Base-by-base conservation (phyloP, 2,113 vertebrate species). In the Ochotona curzoniae region DNA sequence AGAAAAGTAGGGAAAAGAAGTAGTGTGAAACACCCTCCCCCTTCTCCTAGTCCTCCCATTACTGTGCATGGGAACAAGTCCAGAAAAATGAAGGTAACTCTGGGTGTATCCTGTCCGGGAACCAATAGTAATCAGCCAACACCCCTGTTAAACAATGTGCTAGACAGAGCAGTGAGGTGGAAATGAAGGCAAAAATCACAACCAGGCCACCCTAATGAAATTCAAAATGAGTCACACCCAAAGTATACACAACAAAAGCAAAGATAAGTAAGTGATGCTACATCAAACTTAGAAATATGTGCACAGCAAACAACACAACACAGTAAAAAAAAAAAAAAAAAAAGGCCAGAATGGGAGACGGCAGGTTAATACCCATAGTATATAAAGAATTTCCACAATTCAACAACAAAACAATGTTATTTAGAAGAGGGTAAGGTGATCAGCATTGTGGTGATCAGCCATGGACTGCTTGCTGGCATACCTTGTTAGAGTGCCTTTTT, bases 51-150 rank as follows among this genome's bases (percentile, higher is more conserved):
- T 15, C 69, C 57, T 96, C 38, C 28, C 21, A 76, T 78, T 92
- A 89, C 54, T 74, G 63, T 83, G 32, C 23, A 83, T 81, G 89
- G 61, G 49, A 92, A 93, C 17, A 57, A 93, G 76, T 95, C 83
- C 88, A 96, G 67, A 96, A 94, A 89, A 97, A 86, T 83, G 79
- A 94, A 94, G 89, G 89, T 93, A 91, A 69, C 57, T 93, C 86
- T 96, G 87, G 89, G 76, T 92, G 86, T 95, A 85, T 81, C 86
- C 80, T 63, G 18, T 89, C 76, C 81, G 61, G 26, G 83, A 97
- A 91, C 89, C 87, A 94, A 93, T 81, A 86, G 91, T 70, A 94
- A 83, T 83, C 73, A 94, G 80, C 66, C 94, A 96, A 91, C 87
- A 94, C 67, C 47, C 71, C 66, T 93, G 26, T 89, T 93, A 89